A percentile compares a stretch with the other conserved stretches of the same genome.
These are phyloP conservation scores for Corella eumyota DNA, from an alignment of 23 tunicate genomes.

Conservation along the genomic window DNA sequence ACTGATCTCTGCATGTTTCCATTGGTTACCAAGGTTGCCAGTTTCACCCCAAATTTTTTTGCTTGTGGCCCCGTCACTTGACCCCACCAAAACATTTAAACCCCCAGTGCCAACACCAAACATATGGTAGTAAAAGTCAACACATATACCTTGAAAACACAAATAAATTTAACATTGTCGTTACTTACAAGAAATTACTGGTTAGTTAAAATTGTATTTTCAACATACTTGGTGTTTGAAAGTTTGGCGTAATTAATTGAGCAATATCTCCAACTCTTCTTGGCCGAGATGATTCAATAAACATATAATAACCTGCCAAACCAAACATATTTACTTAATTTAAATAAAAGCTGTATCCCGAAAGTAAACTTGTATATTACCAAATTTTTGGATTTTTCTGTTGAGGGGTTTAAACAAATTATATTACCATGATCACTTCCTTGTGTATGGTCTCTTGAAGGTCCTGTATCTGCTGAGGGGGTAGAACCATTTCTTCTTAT, in stretches of 20 bases:
- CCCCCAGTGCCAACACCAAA: conserved; percentile 73
- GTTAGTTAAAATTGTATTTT: not conserved
- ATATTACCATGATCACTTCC: conserved; percentile 21
- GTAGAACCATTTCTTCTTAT: conserved; percentile 43
- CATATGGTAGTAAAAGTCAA: conserved; percentile 78
- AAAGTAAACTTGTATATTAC: not conserved
- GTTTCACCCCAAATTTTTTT: conserved; percentile 38
- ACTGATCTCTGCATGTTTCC: conserved; percentile 56
- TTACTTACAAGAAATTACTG: too few species aligned
- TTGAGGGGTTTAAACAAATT: not conserved
- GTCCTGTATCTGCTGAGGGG: conserved; percentile 72
- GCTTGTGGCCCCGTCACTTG: conserved; percentile 2
- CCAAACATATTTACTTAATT: not conserved
- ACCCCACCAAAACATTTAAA: conserved; percentile 21
- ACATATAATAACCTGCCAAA: conserved; percentile 52
- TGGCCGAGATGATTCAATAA: conserved; percentile 70
- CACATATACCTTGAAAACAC: conserved; percentile 36
- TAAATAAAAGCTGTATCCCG: not conserved
- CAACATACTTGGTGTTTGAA: conserved; percentile 35
- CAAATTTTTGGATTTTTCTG: not conserved
- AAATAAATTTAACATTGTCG: too few species aligned
- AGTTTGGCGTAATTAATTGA: conserved; percentile 26
- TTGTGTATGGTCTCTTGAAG: conserved; percentile 41
- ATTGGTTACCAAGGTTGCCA: conserved; percentile 58
- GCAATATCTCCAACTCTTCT: conserved; percentile 47